These are phyloP conservation scores for Paramuricea clavata DNA, from an alignment of 92 coral and sea anemone species.

Conservation along the genomic window DNA sequence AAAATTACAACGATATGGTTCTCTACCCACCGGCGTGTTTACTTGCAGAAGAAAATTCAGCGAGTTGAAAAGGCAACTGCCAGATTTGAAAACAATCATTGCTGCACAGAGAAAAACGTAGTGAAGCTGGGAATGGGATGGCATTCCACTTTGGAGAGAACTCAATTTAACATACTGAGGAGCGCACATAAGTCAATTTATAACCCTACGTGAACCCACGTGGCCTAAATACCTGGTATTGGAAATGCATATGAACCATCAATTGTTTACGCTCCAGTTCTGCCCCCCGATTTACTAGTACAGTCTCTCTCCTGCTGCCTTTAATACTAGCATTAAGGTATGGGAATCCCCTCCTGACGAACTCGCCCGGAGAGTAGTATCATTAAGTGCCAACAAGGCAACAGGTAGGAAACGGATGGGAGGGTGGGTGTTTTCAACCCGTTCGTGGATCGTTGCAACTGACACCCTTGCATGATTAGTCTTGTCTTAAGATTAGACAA, in stretches of 20 bases:
- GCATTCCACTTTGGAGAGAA: no score
- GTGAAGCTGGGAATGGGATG: no score
- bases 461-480: conserved; percentile 13
- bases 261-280: no score
- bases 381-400: neutral
- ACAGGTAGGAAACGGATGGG: neutral
- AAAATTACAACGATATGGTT: neutral
- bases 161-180: no score
- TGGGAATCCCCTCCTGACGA: conserved; percentile 30
- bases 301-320: conserved; percentile 35
- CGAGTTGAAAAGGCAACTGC: conserved; percentile 62
- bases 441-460: conserved; percentile 11
- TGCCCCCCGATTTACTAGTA: neutral
- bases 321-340: conserved; percentile 27
- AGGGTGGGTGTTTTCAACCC: neutral
- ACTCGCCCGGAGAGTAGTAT: conserved; percentile 7
- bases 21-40: conserved; percentile 42
- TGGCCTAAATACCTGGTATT: no score
- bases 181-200: no score
- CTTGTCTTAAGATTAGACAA: no score
- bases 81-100: conserved; percentile 38
- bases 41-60: conserved; percentile 53
- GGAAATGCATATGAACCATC: neutral
- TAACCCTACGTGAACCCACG: no score
- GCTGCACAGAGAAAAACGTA: no score